A percentile compares a stretch with the other conserved stretches of the same genome.
Conservation (phyloP, 2,113 vertebrate genomes). For the Pseudorasbora parva region DNA sequence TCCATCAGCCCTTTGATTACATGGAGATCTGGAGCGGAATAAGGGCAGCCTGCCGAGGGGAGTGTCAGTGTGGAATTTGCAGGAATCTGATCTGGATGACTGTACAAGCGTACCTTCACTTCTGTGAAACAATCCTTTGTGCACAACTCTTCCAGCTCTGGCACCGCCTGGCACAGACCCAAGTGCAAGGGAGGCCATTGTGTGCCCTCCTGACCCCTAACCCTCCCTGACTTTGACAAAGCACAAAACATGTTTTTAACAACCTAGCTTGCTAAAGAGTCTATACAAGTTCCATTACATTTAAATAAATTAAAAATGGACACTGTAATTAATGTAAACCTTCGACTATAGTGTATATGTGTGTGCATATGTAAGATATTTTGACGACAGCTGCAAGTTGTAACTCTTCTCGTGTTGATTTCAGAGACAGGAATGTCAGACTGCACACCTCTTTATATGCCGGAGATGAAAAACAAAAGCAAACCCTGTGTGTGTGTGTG, state of each 20-base stretch:
- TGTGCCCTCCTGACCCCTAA: neutral
- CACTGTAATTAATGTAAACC: neutral
- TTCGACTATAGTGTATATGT: neutral
- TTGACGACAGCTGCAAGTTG: slow-evolving; percentile 24
- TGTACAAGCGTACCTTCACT: slow-evolving; percentile 35
- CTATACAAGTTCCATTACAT: neutral
- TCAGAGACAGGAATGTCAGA: slow-evolving; percentile 17
- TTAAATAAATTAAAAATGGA: neutral
- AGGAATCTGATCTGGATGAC: slow-evolving; percentile 53
- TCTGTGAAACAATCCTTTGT: slow-evolving; percentile 58
- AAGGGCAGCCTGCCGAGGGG: slow-evolving; percentile 31
- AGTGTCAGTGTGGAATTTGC: slow-evolving; percentile 51
- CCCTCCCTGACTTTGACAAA: neutral
- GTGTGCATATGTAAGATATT: neutral
- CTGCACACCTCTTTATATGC: slow-evolving; percentile 16
- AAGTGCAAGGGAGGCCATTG: slow-evolving; percentile 13
- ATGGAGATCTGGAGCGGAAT: slow-evolving; percentile 30
- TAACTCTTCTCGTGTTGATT: slow-evolving; percentile 25
- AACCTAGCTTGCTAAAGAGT: neutral
- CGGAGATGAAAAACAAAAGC: slow-evolving; percentile 5
- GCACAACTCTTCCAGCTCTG: slow-evolving; percentile 12
- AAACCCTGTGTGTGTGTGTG: neutral
- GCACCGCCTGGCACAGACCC: slow-evolving; percentile 25
- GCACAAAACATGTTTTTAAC: slow-evolving; percentile 1
- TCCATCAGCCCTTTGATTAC: slow-evolving; percentile 33